Evolutionary conservation across 2,888 invertebrate species (phyloP).

Genomic region (Eristalinus aeneus): DNA sequence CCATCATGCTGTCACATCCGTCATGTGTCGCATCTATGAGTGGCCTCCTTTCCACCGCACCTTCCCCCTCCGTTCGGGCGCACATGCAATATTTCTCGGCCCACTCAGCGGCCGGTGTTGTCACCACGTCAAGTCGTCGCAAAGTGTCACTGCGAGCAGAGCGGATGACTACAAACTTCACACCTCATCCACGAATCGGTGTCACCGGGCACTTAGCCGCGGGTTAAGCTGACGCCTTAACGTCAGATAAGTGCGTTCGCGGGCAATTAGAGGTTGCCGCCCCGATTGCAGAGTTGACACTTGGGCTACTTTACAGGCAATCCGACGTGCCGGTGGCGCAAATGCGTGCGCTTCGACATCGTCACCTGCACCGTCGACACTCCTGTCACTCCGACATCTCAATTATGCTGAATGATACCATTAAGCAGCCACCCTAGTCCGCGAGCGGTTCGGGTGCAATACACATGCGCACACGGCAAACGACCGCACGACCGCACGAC

Average conservation of each 20-base stretch:
- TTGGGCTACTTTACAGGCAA: slow-evolving; percentile 42
- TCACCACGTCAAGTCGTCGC: slow-evolving; percentile 46
- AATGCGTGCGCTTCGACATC: slow-evolving; percentile 53
- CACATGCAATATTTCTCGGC: slow-evolving; percentile 58
- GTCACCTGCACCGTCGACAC: slow-evolving; percentile 59
- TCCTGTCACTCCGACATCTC: slow-evolving; percentile 70
- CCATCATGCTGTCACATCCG: slow-evolving; percentile 69
- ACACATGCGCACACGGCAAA: neutral
- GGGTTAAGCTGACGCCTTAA: slow-evolving; percentile 65
- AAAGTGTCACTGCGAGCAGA: slow-evolving; percentile 66
- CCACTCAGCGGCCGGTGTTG: slow-evolving; percentile 23
- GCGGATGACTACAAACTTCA: slow-evolving; percentile 67
- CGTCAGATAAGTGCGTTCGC: slow-evolving; percentile 62
- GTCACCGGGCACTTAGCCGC: slow-evolving; percentile 22
- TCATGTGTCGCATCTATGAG: slow-evolving; percentile 60
- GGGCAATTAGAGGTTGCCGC: slow-evolving; percentile 48
- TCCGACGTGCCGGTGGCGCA: slow-evolving; percentile 8
- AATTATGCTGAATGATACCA: slow-evolving; percentile 71
- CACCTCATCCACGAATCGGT: slow-evolving; percentile 53
- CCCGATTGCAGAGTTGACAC: slow-evolving; percentile 54
- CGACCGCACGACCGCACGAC: slow-evolving; percentile 11
- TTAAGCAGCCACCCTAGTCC: slow-evolving; percentile 54
- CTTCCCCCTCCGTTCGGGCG: slow-evolving; percentile 7
- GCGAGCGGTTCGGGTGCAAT: slow-evolving; percentile 24
- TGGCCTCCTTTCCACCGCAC: slow-evolving; percentile 8